Conservation (phyloP, 2,113 vertebrate species). For the Crotalus helleri region DNA sequence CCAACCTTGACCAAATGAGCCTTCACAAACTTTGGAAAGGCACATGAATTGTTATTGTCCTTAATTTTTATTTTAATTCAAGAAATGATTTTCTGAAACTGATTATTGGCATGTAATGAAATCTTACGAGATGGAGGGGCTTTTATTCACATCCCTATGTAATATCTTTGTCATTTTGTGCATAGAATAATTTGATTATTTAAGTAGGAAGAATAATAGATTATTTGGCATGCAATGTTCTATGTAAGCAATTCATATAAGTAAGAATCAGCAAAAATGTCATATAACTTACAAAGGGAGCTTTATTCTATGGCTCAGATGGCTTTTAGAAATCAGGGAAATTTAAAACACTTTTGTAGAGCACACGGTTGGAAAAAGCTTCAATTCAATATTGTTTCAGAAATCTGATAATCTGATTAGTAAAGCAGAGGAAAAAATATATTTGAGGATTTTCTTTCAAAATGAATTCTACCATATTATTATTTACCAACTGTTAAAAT, state of each 20-base stretch:
- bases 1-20: neutral
- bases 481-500: conserved; percentile 23
- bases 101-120: conserved; percentile 11
- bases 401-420: conserved; percentile 17
- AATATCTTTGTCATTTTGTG: neutral
- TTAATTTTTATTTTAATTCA: neutral
- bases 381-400: conserved; percentile 8
- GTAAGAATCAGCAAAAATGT: conserved; percentile 18
- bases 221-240: conserved; percentile 25
- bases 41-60: neutral
- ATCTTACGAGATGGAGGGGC: neutral
- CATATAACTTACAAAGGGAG: neutral
- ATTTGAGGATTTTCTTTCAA: conserved; percentile 16
- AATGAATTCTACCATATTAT: conserved; percentile 41
- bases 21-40: neutral
- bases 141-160: neutral
- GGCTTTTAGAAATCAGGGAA: neutral
- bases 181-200: neutral
- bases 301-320: conserved; percentile 1
- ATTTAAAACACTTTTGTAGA: neutral
- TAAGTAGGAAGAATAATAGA: conserved; percentile 20
- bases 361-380: neutral
- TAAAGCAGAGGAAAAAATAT: conserved; percentile 6
- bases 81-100: neutral
- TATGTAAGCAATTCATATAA: conserved; percentile 10